Base-by-base conservation (phyloP, 2,113 vertebrate genomes). In the Sebastes schlegelii region DNA sequence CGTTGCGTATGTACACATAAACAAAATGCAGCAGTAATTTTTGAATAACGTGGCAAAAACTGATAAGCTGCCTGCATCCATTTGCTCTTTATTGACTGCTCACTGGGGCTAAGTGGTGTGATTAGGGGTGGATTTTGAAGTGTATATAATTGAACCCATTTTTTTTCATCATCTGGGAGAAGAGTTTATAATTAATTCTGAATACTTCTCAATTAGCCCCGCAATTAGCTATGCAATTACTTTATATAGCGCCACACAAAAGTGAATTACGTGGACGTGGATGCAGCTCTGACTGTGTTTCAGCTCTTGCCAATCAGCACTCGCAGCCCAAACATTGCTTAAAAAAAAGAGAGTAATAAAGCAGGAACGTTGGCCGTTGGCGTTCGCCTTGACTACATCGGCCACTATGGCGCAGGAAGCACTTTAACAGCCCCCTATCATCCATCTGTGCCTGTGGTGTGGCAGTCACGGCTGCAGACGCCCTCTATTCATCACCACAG, bases 401-500 rank as follows among this genome's bases (percentile, higher is more conserved):
- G 77, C 79, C 77, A 49, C 69, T 78, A 82, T 49, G 71, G 79
- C 3, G 21, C 86, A 86, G 77, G 73, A 88, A 90, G 79, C 78
- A 79, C 83, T 88, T 87, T 83, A 87, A 80, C 83, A 77, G 74
- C 74, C 74, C 67, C 42, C 92, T 82, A 88, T 90, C 89, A 91
- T 90, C 87, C 86, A 90, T 92, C 88, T 91, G 89, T 77, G 89
- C 88, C 82, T 52, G 87, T 64, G 85, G 87, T 79, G 87, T 79
- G 88, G 89, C 65, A 86, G 87, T 90, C 80, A 43, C 65, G 62
- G 83, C 74, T 88, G 74, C 86, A 84, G 85, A 85, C 84, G 42
- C 63, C 85, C 87, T 87, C 89, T 80, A 91, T 94, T 91, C 92
- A 94, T 95, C 92, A 93, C 84, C 46, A 43, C 73, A 26, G 92